Evolutionary conservation across 2,888 invertebrate genomes (phyloP).

Genomic region (Choristoneura rosaceana): DNA sequence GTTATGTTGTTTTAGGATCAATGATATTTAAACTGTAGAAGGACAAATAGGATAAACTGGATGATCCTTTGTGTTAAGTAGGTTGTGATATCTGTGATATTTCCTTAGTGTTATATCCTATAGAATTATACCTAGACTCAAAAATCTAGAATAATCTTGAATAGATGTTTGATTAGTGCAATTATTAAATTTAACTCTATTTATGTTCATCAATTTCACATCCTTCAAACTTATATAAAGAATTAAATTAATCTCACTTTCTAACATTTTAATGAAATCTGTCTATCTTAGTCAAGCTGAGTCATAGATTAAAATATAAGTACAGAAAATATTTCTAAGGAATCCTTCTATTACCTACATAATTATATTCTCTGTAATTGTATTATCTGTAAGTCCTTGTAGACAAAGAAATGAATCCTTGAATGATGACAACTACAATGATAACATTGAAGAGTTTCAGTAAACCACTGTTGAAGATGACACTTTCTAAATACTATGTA

Average conservation of each 20-base stretch:
- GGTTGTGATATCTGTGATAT: constrained; percentile 9
- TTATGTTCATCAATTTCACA: background rate
- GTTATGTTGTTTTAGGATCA: constrained; percentile 14
- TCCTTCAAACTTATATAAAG: background rate
- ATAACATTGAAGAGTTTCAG: background rate
- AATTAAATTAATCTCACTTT: too few relatives aligned
- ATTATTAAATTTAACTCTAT: background rate
- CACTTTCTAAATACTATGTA: constrained; percentile 38
- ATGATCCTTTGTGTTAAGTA: constrained; percentile 33
- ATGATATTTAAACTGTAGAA: constrained; percentile 10
- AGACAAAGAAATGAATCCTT: constrained; percentile 1
- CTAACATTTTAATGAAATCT: too few relatives aligned
- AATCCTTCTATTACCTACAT: background rate
- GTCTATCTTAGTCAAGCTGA: too few relatives aligned
- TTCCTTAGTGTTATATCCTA: background rate
- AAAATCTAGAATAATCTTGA: background rate
- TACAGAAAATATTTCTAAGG: background rate
- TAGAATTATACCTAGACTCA: background rate
- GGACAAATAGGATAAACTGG: constrained; percentile 5
- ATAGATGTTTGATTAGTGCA: background rate
- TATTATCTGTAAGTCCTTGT: background rate
- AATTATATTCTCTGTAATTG: background rate
- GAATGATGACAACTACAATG: too few relatives aligned
- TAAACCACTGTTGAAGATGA: constrained; percentile 20
- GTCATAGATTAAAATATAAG: too few relatives aligned